Conservation (phyloP, 2,113 vertebrate species). For the Rhinogobius similis region DNA sequence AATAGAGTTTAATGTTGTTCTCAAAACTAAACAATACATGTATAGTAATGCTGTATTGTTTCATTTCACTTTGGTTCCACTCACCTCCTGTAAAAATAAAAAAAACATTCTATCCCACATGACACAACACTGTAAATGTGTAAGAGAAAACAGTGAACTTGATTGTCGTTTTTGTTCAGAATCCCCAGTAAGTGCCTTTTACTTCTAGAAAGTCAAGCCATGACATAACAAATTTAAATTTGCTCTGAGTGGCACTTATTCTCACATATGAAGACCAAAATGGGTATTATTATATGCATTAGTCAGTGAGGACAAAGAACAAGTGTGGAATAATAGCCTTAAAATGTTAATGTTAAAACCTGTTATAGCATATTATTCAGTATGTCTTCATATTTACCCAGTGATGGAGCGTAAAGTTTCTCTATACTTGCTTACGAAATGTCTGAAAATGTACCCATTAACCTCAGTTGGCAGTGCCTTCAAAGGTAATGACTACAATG, state of each 20-base stretch:
- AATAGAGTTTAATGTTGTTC: too few species aligned
- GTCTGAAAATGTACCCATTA: slow-evolving; percentile 20
- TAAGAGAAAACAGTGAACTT: not conserved
- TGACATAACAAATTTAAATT: slow-evolving; percentile 3
- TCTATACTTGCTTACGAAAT: not conserved
- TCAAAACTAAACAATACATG: not conserved
- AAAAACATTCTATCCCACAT: not conserved
- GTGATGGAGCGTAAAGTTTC: not conserved
- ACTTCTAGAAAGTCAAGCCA: not conserved
- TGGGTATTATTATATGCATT: not conserved
- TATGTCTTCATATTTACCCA: slow-evolving; percentile 1
- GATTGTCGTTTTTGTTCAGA: not conserved
- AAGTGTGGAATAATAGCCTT: not conserved
- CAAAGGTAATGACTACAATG: slow-evolving; percentile 15
- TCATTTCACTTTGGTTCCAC: too few species aligned
- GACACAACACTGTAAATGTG: not conserved
- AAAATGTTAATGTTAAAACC: not conserved
- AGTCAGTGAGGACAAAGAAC: not conserved
- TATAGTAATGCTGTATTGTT: not conserved
- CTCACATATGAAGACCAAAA: not conserved
- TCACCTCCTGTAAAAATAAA: too few species aligned
- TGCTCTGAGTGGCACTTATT: not conserved
- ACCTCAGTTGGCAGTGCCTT: slow-evolving; percentile 23
- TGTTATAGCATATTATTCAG: slow-evolving; percentile 2
- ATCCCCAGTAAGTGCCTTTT: not conserved